Evolutionary conservation across 2,888 invertebrate species (phyloP).

Genomic region (Antitype chi): DNA sequence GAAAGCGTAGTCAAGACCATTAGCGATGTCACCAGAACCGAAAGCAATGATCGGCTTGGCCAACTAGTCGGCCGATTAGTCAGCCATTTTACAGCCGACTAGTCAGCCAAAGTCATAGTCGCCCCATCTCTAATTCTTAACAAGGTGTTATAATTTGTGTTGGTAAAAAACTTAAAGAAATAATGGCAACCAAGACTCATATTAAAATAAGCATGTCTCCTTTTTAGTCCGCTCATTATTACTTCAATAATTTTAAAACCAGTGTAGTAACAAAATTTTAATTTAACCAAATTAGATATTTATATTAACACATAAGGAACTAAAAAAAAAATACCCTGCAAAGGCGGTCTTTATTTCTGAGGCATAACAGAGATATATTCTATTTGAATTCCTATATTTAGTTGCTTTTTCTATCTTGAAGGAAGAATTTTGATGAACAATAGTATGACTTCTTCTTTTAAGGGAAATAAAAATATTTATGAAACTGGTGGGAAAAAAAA

Average conservation of each 20-base stretch:
- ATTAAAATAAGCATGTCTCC: slow-evolving; percentile 14
- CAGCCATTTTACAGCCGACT: too few relatives aligned
- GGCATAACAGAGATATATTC: too few relatives aligned
- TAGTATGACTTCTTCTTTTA: slow-evolving; percentile 3
- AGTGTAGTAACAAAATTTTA: background rate
- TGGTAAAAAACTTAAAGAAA: slow-evolving; percentile 5
- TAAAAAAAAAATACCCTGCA: too few relatives aligned
- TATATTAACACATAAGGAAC: too few relatives aligned
- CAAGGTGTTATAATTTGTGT: background rate
- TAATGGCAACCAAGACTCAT: slow-evolving; percentile 33
- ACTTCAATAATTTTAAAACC: slow-evolving; percentile 4
- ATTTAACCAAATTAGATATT: background rate
- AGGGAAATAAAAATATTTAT: background rate
- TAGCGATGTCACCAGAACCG: too few relatives aligned
- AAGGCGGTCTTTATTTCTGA: too few relatives aligned
- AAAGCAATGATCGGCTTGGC: too few relatives aligned
- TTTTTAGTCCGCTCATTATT: slow-evolving; percentile 1
- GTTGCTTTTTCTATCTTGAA: background rate
- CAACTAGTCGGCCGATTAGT: too few relatives aligned
- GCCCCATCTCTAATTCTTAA: too few relatives aligned
- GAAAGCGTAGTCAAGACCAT: too few relatives aligned
- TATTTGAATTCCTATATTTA: background rate
- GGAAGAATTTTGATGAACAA: background rate
- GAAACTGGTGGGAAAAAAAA: slow-evolving; percentile 4
- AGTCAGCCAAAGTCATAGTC: too few relatives aligned